Evolutionary conservation across 2,797 vertebrate species (phyloP).

Genomic region (Phylloscopus collybita): DNA sequence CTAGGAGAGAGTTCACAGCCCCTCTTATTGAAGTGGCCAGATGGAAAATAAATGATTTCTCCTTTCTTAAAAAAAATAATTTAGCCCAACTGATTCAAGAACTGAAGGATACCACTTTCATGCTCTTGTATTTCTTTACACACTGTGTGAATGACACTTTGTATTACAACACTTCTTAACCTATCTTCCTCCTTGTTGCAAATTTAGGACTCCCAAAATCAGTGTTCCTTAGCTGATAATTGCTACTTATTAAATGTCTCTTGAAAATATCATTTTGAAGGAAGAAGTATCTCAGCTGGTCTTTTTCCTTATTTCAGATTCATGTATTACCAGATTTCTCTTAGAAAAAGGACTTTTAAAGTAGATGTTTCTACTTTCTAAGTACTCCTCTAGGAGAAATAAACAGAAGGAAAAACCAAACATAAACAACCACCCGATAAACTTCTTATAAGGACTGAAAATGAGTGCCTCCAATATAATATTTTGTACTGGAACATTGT

Average conservation of each 20-base stretch:
- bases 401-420: not conserved
- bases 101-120: not conserved
- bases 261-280: not conserved
- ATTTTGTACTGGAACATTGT: not conserved
- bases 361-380: not conserved
- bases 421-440: not conserved
- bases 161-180: not conserved
- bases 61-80: not conserved
- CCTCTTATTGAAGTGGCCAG: not conserved
- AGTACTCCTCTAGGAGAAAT: not conserved
- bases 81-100: not conserved
- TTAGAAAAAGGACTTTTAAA: not conserved
- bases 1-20: not conserved
- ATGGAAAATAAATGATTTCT: too few species aligned
- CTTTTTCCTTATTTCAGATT: not conserved
- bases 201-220: not conserved
- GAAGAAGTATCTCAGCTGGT: not conserved
- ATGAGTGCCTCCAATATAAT: not conserved
- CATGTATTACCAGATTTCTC: not conserved
- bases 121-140: not conserved
- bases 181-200: not conserved
- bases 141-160: not conserved
- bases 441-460: not conserved
- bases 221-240: not conserved
- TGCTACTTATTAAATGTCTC: not conserved